Evolutionary conservation across 2,888 invertebrate genomes (phyloP), one percentile per base, ranked within the genome.

Genomic region (Scelioninae gen. 2): DNA sequence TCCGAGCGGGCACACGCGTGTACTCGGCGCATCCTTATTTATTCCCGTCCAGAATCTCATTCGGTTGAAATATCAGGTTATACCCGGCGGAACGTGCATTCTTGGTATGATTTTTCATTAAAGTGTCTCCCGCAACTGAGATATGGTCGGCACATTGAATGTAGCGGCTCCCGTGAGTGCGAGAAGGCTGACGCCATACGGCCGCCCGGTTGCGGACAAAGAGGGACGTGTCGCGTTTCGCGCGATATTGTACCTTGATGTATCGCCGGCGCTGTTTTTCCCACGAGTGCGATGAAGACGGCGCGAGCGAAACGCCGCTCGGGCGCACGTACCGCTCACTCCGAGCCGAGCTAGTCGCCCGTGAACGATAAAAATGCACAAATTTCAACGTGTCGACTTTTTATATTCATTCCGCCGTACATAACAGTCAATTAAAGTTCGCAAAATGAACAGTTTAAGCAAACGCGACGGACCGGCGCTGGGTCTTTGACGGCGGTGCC

Each of bases 81-180:
- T 81, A 82, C 81, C 78, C 75, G 77, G 75, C 77, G 78, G 79
- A 78, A 80, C 81, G 80, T 79, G 81, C 79, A 79, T 79, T 84
- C 82, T 77, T 80, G 81, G 83, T 83, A 85, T 85, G 85, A 86
- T 85, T 85, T 86, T 85, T 84, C 85, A 86, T 86, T 85, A 85
- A 84, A 85, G 82, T 84, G 85, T 85, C 85, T 81, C 80, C 75
- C 79, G 77, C 76, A 75, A 70, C 80, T 84, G 85, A 85, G 84
- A 85, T 84, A 84, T 82, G 81, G 81, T 76, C 80, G 80, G 81
- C 81, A 84, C 85, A 86, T 85, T 85, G 85, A 86, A 85, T 84
- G 83, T 81, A 79, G 80, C 81, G 81, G 77, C 76, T 80, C 80
- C 79, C 79, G 76, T 55, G 79, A 80, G 81, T 75, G 63, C 41